A percentile compares a stretch with the other conserved stretches of the same genome.
Conservation (phyloP, 2,113 vertebrate genomes). For the Malurus cyaneus region DNA sequence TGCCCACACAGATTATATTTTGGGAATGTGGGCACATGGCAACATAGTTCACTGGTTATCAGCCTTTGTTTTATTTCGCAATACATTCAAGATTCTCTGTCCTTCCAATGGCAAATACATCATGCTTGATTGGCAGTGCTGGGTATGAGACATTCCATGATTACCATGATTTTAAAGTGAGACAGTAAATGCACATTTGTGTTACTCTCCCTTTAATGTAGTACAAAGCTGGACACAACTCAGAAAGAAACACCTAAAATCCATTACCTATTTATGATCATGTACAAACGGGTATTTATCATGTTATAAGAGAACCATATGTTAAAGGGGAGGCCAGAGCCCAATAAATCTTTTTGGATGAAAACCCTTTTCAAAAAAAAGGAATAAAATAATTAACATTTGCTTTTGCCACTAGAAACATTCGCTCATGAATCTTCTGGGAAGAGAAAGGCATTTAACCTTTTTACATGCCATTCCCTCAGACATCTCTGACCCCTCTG, state of each 20-base stretch:
- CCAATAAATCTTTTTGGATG: not conserved
- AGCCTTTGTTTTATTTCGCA: conserved; percentile 61
- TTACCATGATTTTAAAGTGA: conserved; percentile 57
- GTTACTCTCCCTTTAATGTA: conserved; percentile 53
- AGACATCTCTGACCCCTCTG: not conserved
- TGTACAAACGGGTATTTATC: conserved; percentile 55
- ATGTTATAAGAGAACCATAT: conserved; percentile 55
- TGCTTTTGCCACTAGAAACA: conserved; percentile 37
- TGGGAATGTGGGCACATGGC: not conserved
- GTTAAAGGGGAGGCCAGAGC: conserved; percentile 26
- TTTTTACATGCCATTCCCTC: conserved; percentile 9
- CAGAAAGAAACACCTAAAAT: conserved; percentile 58
- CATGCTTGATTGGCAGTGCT: conserved; percentile 24
- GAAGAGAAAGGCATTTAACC: conserved; percentile 36
- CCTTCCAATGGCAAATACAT: conserved; percentile 36
- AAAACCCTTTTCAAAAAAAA: conserved; percentile 30
- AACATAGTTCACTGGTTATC: not conserved
- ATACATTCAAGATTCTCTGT: conserved; percentile 56
- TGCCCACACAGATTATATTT: not conserved
- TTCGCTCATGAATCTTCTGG: conserved; percentile 22
- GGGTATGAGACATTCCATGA: conserved; percentile 22
- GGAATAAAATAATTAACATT: conserved; percentile 30
- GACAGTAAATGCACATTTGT: conserved; percentile 41
- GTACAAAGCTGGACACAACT: conserved; percentile 45
- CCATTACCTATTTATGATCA: conserved; percentile 52